Evolutionary conservation across 2,888 invertebrate genomes (phyloP), one percentile per base, ranked within the genome.

Genomic region (Phasia obesa): DNA sequence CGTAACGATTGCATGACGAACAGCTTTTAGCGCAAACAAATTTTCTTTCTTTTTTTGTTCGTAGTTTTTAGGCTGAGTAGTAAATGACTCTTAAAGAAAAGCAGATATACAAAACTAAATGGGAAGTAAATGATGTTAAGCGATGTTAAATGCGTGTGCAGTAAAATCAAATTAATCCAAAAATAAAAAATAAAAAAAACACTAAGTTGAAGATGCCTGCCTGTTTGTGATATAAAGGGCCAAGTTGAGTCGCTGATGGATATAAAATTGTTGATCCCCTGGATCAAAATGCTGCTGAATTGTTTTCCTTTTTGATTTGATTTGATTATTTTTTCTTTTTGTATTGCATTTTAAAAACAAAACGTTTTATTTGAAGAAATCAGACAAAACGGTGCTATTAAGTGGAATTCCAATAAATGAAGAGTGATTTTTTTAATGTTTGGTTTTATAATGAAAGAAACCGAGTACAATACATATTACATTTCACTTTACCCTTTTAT

Each of bases 1-100:
- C 83, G 83, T 77, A 79, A 67, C 83, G 83, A 83, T 83, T 79
- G 83, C 83, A 83, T 83, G 83, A 83, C 83, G 83, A 83, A 83
- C 79, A 83, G 67, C 83, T 79, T 79, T 83, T 83, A 83, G 79
- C 83, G 75, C 53, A 83, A 76, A 79, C 71, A 79, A 83, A 65
- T 76, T 75, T 83, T 77, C 70, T 47, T 70, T 62, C 21, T 62
- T 77, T 65, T n/a, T 44, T 25, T 51, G 27, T 25, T 53, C 21
- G 53, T 2, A 17, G 4, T 21, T 67, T 38, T 23, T 53, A 55
- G 2, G 17, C 23, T 57, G 57, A 65, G n/a, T 35, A 2, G 42
- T 62, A 79, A 83, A 83, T 83, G 79, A 83, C 79, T 75, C 4
- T 70, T 31, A 42, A 31, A 51, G 42, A 64, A 21, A 57, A n/a